Evolutionary conservation across 2,888 invertebrate species (phyloP), one percentile per base, ranked within the genome.

Genomic region (Amphipyra tragopoginis): DNA sequence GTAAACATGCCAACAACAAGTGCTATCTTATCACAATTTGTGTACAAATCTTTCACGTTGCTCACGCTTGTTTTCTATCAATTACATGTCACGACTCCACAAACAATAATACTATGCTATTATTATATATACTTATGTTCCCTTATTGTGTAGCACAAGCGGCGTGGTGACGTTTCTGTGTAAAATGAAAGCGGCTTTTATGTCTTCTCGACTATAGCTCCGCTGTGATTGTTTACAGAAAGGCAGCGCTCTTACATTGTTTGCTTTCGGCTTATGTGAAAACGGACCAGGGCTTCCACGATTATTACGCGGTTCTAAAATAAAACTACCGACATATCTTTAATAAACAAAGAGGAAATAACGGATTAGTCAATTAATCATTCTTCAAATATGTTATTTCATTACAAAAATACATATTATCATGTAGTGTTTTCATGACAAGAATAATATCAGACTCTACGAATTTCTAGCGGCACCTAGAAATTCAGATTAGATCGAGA

Each of bases 1-100:
- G 39, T 39, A 53, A 50, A 74, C 53, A 43, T 53, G 45, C 47
- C 53, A 53, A 58, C 53, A 53, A 58, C 62, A 54, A 5, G 13
- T 49, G n/a, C 39, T 70, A 75, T 71, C 75, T 71, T 75, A 72
- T 63, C 67, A 59, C 45, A 48, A 42, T 43, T 57, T 55, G 48
- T 62, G 48, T 52, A 58, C 63, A 66, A 54, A 59, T 64, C 58
- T 66, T 66, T 63, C 59, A 65, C 66, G 64, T 65, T 74, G 52
- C 63, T 64, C 69, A 75, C 62, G 66, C 51, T 72, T 69, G 61
- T 64, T 72, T 67, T 69, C 63, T 68, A 61, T 60, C 50, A 68
- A 67, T 65, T 50, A 53, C 40, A 62, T 59, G 72, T 79, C 82
- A 83, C 79, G 79, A 80, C 59, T 70, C 14, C 42, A 43, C 56